A percentile compares a stretch with the other conserved stretches of the same genome.
phyloP scores from a whole-genome alignment of 2,888 invertebrate genomes.

The Ditula angustiorana region DNA sequence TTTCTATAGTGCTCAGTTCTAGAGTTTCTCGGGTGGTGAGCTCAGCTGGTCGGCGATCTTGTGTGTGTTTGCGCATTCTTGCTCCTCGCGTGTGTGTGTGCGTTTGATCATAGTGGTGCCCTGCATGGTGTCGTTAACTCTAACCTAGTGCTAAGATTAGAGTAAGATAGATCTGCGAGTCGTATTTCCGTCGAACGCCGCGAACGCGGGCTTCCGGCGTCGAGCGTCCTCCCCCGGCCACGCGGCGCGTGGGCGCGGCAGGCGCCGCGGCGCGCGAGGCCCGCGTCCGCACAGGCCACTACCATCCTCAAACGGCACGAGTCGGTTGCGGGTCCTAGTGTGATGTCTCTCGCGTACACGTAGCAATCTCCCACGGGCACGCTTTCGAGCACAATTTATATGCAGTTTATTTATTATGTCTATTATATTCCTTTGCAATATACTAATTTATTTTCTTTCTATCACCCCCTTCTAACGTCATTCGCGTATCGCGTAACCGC shows the following conservation, averaged over 20 bases:
- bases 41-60: slow-evolving; percentile 83
- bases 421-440: slow-evolving; percentile 54
- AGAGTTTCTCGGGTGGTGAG: slow-evolving; percentile 54
- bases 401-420: slow-evolving; percentile 52
- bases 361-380: slow-evolving; percentile 56
- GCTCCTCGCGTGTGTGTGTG: slow-evolving; percentile 64
- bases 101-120: slow-evolving; percentile 69
- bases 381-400: slow-evolving; percentile 56
- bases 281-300: slow-evolving; percentile 49
- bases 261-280: slow-evolving; percentile 52
- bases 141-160: slow-evolving; percentile 44
- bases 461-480: slow-evolving; percentile 63
- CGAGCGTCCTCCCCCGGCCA: slow-evolving; percentile 62
- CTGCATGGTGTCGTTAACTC: slow-evolving; percentile 60
- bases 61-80: slow-evolving; percentile 78
- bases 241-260: slow-evolving; percentile 57
- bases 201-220: slow-evolving; percentile 52
- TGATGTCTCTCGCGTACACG: slow-evolving; percentile 53
- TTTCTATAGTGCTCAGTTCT: slow-evolving; percentile 38
- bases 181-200: slow-evolving; percentile 33
- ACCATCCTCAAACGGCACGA: slow-evolving; percentile 63
- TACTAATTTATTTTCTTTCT: slow-evolving; percentile 66
- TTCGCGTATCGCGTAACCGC: slow-evolving; percentile 64
- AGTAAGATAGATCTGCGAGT: slow-evolving; percentile 22
- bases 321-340: slow-evolving; percentile 49